A percentile compares a stretch with the other conserved stretches of the same genome.
Evolutionary conservation across 2,113 vertebrate species (phyloP).

Genomic region (Planiliza haematocheilus): DNA sequence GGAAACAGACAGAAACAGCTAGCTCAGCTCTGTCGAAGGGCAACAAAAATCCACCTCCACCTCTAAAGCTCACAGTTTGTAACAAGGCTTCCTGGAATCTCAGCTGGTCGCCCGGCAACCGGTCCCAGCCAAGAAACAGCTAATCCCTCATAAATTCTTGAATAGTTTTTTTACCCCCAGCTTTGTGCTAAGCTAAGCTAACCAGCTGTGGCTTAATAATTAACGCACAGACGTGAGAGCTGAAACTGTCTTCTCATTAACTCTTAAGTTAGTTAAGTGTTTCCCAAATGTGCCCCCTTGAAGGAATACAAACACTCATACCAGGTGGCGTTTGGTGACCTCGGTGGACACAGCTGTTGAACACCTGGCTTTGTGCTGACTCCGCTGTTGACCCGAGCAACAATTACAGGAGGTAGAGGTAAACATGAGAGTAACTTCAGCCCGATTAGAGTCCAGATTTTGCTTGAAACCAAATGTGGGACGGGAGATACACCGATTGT

Average conservation of each 20-base stretch:
- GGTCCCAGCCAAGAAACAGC: background rate
- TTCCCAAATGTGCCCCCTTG: constrained; percentile 5
- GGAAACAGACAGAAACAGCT: background rate
- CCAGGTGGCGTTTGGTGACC: constrained; percentile 46
- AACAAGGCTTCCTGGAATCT: background rate
- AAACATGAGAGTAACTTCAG: constrained; percentile 20
- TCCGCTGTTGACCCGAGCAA: constrained; percentile 55
- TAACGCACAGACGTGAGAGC: background rate
- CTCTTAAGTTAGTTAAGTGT: background rate
- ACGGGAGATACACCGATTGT: constrained; percentile 28
- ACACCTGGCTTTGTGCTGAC: constrained; percentile 73
- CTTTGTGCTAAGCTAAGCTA: constrained; percentile 9
- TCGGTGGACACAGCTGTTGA: constrained; percentile 70
- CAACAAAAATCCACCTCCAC: no score
- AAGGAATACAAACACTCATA: constrained; percentile 15
- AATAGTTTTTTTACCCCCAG: background rate
- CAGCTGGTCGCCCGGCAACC: constrained; percentile 11
- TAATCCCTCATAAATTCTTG: background rate
- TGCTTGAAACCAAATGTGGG: constrained; percentile 19
- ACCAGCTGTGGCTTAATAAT: background rate
- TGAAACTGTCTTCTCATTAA: background rate
- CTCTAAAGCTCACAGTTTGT: background rate
- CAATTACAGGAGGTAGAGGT: constrained; percentile 38
- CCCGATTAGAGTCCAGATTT: constrained; percentile 53
- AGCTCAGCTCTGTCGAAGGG: background rate